Conservation (phyloP, 2,113 vertebrate species). For the Gobio gobio region DNA sequence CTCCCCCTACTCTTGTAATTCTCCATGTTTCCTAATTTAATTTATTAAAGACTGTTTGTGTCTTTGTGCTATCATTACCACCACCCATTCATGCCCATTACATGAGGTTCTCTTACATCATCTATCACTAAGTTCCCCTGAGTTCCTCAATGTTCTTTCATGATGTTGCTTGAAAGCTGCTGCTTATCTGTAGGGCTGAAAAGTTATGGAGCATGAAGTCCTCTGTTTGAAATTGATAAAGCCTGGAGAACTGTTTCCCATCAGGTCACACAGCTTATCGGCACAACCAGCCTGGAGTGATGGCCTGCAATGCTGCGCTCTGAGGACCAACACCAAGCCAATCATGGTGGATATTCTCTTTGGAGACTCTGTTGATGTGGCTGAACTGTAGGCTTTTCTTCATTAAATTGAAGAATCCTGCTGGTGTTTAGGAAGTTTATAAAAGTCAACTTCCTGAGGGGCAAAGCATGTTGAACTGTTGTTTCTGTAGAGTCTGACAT, state of each 20-base stretch:
- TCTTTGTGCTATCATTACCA: too few species aligned
- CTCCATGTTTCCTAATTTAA: too few species aligned
- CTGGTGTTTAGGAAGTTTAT: not conserved
- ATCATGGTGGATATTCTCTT: not conserved
- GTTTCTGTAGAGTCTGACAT: not conserved
- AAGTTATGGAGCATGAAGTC: slow-evolving; percentile 64
- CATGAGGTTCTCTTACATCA: not conserved
- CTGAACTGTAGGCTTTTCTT: not conserved
- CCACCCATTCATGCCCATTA: too few species aligned
- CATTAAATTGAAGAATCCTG: slow-evolving; percentile 24
- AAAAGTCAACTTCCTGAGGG: not conserved
- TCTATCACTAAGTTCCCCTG: slow-evolving; percentile 24
- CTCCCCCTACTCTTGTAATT: too few species aligned
- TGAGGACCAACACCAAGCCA: slow-evolving; percentile 51
- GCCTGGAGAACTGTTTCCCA: slow-evolving; percentile 58
- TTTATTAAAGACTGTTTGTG: too few species aligned
- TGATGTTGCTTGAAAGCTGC: slow-evolving; percentile 56
- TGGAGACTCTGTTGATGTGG: slow-evolving; percentile 4
- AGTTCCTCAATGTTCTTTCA: slow-evolving; percentile 59
- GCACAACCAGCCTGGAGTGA: slow-evolving; percentile 55
- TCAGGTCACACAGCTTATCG: slow-evolving; percentile 70
- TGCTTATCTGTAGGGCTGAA: slow-evolving; percentile 64
- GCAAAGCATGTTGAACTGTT: not conserved
- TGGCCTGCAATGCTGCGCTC: slow-evolving; percentile 51
- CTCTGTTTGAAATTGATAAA: slow-evolving; percentile 74